Evolutionary conservation across 1,140 invertebrate species (phyloP).

Genomic region (Pollicipes pollicipes): DNA sequence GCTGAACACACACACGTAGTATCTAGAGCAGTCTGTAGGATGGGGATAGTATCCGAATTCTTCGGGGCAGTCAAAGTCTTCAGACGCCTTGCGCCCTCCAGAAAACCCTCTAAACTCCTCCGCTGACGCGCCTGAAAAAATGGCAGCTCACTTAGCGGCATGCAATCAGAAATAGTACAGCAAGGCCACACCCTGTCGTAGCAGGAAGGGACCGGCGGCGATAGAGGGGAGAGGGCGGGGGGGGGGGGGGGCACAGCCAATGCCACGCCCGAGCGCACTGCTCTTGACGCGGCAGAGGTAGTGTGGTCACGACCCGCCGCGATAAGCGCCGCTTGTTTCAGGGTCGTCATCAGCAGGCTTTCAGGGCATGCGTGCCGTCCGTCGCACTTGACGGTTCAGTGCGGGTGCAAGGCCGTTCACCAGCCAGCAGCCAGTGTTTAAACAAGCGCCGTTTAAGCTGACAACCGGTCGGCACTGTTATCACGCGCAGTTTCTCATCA

Average conservation of each 20-base stretch:
- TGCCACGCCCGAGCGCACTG: no score
- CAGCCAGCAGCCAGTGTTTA: no score
- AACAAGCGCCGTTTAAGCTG: no score
- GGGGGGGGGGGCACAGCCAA: not conserved
- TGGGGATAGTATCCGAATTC: conserved; percentile 89
- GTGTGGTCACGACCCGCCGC: no score
- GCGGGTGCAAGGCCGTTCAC: no score
- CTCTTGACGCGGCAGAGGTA: not conserved
- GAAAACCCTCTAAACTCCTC: not conserved
- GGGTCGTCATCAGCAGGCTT: no score
- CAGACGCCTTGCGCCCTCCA: conserved; percentile 4
- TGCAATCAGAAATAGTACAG: not conserved
- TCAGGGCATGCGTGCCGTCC: no score
- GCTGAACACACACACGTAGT: conserved; percentile 88
- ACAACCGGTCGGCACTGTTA: no score
- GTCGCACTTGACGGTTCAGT: no score
- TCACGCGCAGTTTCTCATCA: no score
- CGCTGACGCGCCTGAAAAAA: not conserved
- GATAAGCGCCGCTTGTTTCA: no score
- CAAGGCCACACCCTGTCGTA: not conserved
- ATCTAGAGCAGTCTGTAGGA: conserved; percentile 71
- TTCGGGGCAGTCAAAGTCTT: conserved; percentile 69
- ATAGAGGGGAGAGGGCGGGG: not conserved
- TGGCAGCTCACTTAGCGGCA: not conserved
- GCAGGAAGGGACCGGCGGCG: not conserved